Percentiles rank a stretch among this genome's conserved stretches.
Evolutionary conservation across 1,140 invertebrate genomes (phyloP).

Genomic region (Atta texana): DNA sequence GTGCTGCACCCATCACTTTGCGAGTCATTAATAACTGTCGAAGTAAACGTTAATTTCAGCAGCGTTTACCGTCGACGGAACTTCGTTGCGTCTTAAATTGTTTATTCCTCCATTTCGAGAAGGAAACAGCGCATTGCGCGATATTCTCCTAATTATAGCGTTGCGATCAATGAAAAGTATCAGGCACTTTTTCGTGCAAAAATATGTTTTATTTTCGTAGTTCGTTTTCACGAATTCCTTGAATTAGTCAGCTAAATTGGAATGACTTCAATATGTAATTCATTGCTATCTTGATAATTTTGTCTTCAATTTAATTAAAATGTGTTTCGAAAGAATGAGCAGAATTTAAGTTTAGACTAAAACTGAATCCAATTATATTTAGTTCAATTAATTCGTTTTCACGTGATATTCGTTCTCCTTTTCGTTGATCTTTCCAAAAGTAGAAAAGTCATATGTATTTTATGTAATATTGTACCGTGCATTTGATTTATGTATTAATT

Average conservation of each 20-base stretch:
- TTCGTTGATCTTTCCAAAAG: not conserved
- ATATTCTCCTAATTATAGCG: conserved; percentile 43
- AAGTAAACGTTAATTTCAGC: conserved; percentile 37
- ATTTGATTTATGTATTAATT: not conserved
- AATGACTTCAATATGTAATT: conserved; percentile 18
- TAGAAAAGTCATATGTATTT: not conserved
- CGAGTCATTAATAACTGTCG: conserved; percentile 46
- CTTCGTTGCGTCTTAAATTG: conserved; percentile 29
- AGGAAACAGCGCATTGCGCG: conserved; percentile 9
- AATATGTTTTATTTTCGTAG: conserved; percentile 2
- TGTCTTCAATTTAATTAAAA: conserved; percentile 27
- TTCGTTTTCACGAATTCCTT: not conserved
- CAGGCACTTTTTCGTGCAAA: not conserved
- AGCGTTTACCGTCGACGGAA: conserved; percentile 29
- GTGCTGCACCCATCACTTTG: conserved; percentile 25
- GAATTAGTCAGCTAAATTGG: conserved; percentile 30
- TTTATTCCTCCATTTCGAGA: conserved; percentile 20
- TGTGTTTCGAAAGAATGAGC: not conserved
- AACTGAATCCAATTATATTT: not conserved
- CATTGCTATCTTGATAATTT: conserved; percentile 11
- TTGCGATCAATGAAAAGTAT: conserved; percentile 36
- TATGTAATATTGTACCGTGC: too few relatives aligned
- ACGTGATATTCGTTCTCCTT: not conserved
- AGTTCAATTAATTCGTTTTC: not conserved
- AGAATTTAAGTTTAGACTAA: not conserved